Base-by-base conservation (phyloP, 2,113 vertebrate species). In the Dunckerocampus dactyliophorus region DNA sequence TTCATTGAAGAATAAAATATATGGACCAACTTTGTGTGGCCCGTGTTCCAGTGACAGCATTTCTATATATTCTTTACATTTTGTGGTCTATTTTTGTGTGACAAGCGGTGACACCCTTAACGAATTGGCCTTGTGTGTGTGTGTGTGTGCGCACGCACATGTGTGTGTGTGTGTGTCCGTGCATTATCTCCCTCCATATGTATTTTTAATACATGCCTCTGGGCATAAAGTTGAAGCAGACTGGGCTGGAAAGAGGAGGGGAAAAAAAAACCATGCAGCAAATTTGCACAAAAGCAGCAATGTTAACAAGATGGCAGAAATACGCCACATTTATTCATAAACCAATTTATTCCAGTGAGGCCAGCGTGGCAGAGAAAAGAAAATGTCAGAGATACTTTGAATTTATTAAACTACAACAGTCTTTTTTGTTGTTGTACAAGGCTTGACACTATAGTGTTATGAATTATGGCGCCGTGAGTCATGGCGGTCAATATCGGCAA, bases 121-220 rank as follows among this genome's bases (percentile, higher is more conserved):
- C 83, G 69, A 88, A 88, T 89, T 87, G 87, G 82, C 83, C 75
- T 81, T 72, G 69, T 83, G 82, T 86, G 82, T 83, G 34, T 19
- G 34, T 6, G 22, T 20, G 31, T 11, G n/a, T 39, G 37, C 19
- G 82, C 85, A 81, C 82, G 86, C 81, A 88, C n/a, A n/a, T n/a
- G 82, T 86, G 82, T 83, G 34, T 34, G 53, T 12, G 22, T n/a
- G n/a, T 11, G 19, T 56, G 39, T 42, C 81, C 85, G 82, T 81
- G 85, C 81, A 88, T 90, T 89, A 84, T 88, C 85, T 89, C 75
- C 72, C 82, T 85, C 81, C 77, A 83, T 89, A 89, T 92, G 89
- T 91, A 89, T 91, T 90, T 91, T 91, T 91, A 91, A 90, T 90
- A 87, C 88, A 88, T 90, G 84, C 87, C 88, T 87, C 83, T 69